These are phyloP conservation scores for Drosophila sproati DNA, from an alignment of 1,140 invertebrate genomes.

Conservation along the genomic window DNA sequence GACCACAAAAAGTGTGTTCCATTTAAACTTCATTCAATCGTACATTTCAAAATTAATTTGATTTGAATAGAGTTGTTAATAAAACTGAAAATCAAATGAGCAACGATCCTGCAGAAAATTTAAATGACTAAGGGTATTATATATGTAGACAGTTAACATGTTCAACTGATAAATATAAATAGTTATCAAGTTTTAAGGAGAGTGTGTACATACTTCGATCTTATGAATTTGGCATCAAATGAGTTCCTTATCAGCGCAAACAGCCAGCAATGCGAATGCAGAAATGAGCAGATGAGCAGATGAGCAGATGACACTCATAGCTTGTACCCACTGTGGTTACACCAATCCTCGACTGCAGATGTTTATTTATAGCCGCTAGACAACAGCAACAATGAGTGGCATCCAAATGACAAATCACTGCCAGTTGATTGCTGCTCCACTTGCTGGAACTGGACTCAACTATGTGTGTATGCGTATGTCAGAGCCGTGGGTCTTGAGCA, in stretches of 20 bases:
- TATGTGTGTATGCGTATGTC: background rate
- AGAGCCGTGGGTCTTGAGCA: conserved; percentile 16
- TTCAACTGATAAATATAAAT: too few relatives aligned
- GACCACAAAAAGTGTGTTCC: too few relatives aligned
- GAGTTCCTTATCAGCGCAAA: background rate
- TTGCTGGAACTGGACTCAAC: conserved; percentile 2
- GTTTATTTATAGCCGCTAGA: conserved; percentile 67
- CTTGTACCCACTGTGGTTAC: conserved; percentile 2
- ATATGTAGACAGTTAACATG: too few relatives aligned
- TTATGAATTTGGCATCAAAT: background rate
- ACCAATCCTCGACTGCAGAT: conserved; percentile 47
- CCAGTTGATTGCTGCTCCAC: conserved; percentile 24
- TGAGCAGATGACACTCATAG: conserved; percentile 23
- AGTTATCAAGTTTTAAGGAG: too few relatives aligned
- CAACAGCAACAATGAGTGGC: conserved; percentile 32
- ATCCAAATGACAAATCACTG: conserved; percentile 74
- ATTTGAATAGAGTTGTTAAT: too few relatives aligned
- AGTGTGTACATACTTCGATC: conserved; percentile 14
- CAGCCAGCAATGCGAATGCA: background rate
- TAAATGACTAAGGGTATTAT: too few relatives aligned
- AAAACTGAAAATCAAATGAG: too few relatives aligned
- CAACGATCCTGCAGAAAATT: too few relatives aligned
- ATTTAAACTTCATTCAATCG: too few relatives aligned
- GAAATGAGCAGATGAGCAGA: background rate
- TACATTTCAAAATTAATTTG: too few relatives aligned